Evolutionary conservation across 1,140 invertebrate species (phyloP).

Genomic region (Neotoxoptera formosana): DNA sequence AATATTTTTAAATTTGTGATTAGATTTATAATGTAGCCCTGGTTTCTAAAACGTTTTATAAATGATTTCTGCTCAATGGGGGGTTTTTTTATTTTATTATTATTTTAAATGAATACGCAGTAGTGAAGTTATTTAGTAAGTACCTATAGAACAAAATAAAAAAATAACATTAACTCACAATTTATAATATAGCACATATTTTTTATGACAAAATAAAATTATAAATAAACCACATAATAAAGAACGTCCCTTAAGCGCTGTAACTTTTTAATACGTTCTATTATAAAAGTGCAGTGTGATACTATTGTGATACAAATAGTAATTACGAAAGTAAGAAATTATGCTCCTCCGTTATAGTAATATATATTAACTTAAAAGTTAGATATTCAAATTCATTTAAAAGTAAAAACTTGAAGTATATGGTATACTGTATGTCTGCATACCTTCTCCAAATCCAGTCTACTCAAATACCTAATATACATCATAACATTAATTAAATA

Average conservation of each 20-base stretch:
- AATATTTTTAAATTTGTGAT: too few relatives aligned
- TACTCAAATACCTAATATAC: not conserved
- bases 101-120: not conserved
- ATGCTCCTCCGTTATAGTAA: not conserved
- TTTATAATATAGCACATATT: not conserved
- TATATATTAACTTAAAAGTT: not conserved
- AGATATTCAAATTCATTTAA: not conserved
- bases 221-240: not conserved
- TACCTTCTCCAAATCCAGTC: not conserved
- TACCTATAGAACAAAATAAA: not conserved
- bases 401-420: not conserved
- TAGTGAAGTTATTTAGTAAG: not conserved
- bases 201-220: not conserved
- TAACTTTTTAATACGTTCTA: slow-evolving; percentile 28
- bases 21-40: too few relatives aligned
- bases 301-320: not conserved
- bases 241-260: slow-evolving; percentile 11
- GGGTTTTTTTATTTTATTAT: not conserved
- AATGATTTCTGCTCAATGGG: not conserved
- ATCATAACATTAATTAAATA: not conserved
- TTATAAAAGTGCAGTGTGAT: not conserved
- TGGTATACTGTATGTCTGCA: too few relatives aligned
- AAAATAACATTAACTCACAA: not conserved
- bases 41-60: not conserved
- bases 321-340: not conserved